Conservation (phyloP, 53 echinoderm and acorn worm species). For the Temnopleurus reevesii region DNA sequence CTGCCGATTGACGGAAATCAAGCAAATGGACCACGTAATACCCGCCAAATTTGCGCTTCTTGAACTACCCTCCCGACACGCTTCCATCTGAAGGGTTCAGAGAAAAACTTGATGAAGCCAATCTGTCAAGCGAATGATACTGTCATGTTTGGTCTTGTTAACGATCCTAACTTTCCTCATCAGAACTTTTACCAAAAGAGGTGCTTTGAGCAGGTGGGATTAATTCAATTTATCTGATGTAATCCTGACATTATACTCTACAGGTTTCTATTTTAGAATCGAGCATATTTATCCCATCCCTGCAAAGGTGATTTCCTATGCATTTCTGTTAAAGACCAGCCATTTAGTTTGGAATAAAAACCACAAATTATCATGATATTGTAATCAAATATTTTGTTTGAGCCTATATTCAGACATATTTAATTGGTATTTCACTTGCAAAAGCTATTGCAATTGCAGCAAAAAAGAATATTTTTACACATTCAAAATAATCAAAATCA, state of each 20-base stretch:
- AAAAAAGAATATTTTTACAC: no score
- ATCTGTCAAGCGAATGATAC: slow-evolving; percentile 27
- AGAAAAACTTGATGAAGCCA: not conserved
- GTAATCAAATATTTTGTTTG: no score
- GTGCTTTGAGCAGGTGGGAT: not conserved
- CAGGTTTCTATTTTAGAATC: not conserved
- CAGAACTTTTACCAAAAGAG: not conserved
- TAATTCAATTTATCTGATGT: not conserved
- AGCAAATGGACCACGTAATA: slow-evolving; percentile 60
- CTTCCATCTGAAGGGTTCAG: not conserved
- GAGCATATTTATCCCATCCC: not conserved
- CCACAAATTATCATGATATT: no score
- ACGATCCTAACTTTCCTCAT: slow-evolving; percentile 10
- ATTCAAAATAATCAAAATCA: no score
- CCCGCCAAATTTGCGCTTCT: slow-evolving; percentile 41
- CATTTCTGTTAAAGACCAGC: no score
- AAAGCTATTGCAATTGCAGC: no score
- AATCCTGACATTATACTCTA: not conserved
- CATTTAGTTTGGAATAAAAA: no score
- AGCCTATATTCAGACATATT: no score
- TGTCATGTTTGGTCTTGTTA: slow-evolving; percentile 1
- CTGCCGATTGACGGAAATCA: slow-evolving; percentile 61
- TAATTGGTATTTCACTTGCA: no score
- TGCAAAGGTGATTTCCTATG: not conserved
- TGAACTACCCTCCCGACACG: slow-evolving; percentile 14